These are phyloP conservation scores for Drosophila kanekoi DNA, from an alignment of 2,888 invertebrate genomes.

Conservation along the genomic window DNA sequence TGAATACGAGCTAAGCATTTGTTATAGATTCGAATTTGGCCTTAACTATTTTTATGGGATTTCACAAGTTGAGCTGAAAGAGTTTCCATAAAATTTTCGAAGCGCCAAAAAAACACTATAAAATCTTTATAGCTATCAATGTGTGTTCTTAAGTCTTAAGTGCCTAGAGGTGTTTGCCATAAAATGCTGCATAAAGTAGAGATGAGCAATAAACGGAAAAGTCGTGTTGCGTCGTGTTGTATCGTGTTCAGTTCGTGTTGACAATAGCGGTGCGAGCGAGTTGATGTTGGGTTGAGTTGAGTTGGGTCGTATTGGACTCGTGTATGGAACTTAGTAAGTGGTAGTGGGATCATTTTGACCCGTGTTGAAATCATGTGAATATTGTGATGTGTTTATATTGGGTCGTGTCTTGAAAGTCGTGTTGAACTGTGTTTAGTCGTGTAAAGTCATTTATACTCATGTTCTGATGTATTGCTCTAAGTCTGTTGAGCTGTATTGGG, in stretches of 20 bases:
- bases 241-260: not conserved
- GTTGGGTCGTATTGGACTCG: not conserved
- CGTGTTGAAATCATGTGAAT: too few relatives aligned
- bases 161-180: constrained; percentile 12
- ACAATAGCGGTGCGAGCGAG: not conserved
- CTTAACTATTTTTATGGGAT: constrained; percentile 47
- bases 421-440: too few relatives aligned
- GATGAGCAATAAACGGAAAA: not conserved
- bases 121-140: constrained; percentile 18
- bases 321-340: not conserved
- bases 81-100: constrained; percentile 24
- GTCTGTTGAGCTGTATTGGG: not conserved
- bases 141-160: constrained; percentile 6
- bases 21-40: constrained; percentile 27
- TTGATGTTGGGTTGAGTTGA: not conserved
- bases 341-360: too few relatives aligned
- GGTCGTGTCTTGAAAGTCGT: too few relatives aligned
- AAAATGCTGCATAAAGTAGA: constrained; percentile 7
- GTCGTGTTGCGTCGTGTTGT: not conserved
- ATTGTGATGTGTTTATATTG: too few relatives aligned
- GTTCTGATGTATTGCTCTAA: too few relatives aligned
- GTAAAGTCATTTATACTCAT: too few relatives aligned
- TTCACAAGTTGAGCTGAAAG: constrained; percentile 41
- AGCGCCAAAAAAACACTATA: constrained; percentile 17
- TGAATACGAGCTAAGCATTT: constrained; percentile 32